phyloP scores from a whole-genome alignment of 1,140 invertebrate genomes.

The Penaeus japonicus region DNA sequence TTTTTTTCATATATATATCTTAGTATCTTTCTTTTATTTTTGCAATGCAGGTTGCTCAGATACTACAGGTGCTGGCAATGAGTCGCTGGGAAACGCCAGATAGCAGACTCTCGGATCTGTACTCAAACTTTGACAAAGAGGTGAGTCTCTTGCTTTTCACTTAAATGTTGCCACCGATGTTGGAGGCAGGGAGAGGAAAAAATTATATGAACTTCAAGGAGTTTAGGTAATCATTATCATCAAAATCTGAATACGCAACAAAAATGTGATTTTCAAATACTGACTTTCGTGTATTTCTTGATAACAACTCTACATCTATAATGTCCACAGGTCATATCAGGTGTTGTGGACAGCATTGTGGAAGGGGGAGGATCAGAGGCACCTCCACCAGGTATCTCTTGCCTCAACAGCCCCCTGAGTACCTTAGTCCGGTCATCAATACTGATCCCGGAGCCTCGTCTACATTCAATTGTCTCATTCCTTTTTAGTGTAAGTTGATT shows the following conservation, averaged over 20 bases:
- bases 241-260: no score
- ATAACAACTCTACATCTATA: not conserved
- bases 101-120: constrained; percentile 76
- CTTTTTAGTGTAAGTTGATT: constrained; percentile 24
- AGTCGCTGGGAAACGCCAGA: constrained; percentile 83
- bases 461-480: constrained; percentile 32
- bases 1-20: constrained; percentile 53
- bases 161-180: not conserved
- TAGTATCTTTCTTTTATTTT: constrained; percentile 26
- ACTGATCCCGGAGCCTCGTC: constrained; percentile 40
- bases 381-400: constrained; percentile 24
- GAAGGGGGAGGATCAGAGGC: constrained; percentile 61
- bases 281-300: no score
- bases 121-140: constrained; percentile 77
- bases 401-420: constrained; percentile 57
- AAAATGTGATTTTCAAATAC: no score
- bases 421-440: constrained; percentile 28
- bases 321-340: constrained; percentile 44
- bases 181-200: not conserved
- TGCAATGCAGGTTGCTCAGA: constrained; percentile 72
- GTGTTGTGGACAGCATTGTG: constrained; percentile 72
- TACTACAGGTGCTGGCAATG: constrained; percentile 89
- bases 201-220: not conserved
- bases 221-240: not conserved
- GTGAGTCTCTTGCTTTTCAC: constrained; percentile 71